These are phyloP conservation scores for Coturnix japonica DNA, from an alignment of 2,113 vertebrate genomes.

Conservation along the genomic window DNA sequence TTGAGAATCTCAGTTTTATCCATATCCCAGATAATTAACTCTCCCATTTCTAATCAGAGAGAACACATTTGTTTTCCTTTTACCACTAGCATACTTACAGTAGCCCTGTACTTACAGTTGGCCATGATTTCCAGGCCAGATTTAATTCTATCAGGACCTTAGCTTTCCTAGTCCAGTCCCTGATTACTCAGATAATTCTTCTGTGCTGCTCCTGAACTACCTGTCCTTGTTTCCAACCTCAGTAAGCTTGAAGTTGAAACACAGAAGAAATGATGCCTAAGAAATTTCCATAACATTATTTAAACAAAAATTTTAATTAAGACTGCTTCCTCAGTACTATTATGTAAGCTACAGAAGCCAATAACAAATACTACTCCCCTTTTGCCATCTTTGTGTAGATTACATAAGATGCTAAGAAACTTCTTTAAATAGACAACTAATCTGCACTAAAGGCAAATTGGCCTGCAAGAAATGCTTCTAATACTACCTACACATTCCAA, in stretches of 20 bases:
- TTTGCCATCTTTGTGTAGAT: background rate
- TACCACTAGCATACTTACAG: background rate
- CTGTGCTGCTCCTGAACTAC: background rate
- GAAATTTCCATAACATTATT: background rate
- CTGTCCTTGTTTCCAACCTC: background rate
- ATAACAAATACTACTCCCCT: background rate
- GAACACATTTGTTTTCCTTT: background rate
- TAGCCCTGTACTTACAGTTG: background rate
- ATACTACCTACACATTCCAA: background rate
- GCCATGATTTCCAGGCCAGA: background rate
- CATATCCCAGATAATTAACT: background rate
- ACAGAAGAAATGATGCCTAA: rapidly evolving
- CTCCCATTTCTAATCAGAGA: background rate
- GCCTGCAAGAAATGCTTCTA: background rate
- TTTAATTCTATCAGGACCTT: too few relatives aligned
- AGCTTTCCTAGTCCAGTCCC: background rate
- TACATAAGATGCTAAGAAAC: background rate
- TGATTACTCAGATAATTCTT: background rate
- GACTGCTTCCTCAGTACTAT: background rate
- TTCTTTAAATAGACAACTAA: rapidly evolving
- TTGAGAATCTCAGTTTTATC: background rate
- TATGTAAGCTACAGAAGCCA: background rate
- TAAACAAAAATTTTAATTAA: background rate
- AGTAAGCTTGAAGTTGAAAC: background rate
- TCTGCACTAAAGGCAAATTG: background rate